phyloP scores from a whole-genome alignment of 2,113 vertebrate species.

The Rhegmatorhina hoffmannsi region DNA sequence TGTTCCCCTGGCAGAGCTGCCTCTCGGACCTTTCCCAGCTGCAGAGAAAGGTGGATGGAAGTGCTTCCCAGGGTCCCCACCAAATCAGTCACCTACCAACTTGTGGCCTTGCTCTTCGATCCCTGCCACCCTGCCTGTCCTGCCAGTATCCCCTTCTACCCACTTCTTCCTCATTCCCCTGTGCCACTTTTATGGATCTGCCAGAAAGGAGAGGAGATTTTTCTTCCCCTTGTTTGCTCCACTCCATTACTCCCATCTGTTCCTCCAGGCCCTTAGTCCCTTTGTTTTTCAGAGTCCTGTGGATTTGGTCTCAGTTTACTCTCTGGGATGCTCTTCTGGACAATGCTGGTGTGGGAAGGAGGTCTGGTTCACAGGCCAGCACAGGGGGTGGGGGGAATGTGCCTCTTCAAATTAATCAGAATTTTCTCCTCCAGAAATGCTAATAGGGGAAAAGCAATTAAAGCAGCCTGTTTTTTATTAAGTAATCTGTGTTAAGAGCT shows the following conservation, averaged over 20 bases:
- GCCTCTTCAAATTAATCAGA: slow-evolving; percentile 75
- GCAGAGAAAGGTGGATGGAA: neutral
- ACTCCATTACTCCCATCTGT: slow-evolving; percentile 90
- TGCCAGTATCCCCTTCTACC: slow-evolving; percentile 69
- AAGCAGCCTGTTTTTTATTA: slow-evolving; percentile 77
- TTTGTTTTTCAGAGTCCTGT: neutral
- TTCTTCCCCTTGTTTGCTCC: slow-evolving; percentile 83
- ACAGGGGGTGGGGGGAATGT: neutral
- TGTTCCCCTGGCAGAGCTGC: neutral
- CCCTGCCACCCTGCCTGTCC: slow-evolving; percentile 53
- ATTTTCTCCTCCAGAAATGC: slow-evolving; percentile 78
- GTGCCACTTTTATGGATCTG: slow-evolving; percentile 74
- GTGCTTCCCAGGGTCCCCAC: neutral
- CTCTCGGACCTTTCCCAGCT: neutral
- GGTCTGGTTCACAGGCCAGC: slow-evolving; percentile 1
- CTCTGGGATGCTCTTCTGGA: neutral
- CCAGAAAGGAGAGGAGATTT: slow-evolving; percentile 78
- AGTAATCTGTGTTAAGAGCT: slow-evolving; percentile 81
- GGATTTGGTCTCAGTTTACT: neutral
- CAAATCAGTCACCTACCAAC: neutral
- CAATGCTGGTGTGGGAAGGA: neutral
- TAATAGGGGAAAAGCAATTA: slow-evolving; percentile 82
- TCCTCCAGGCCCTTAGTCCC: slow-evolving; percentile 63
- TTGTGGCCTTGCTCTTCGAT: slow-evolving; percentile 24
- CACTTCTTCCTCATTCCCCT: slow-evolving; percentile 78